phyloP scores from a whole-genome alignment of 2,797 vertebrate genomes.

The Geotrypetes seraphini region DNA sequence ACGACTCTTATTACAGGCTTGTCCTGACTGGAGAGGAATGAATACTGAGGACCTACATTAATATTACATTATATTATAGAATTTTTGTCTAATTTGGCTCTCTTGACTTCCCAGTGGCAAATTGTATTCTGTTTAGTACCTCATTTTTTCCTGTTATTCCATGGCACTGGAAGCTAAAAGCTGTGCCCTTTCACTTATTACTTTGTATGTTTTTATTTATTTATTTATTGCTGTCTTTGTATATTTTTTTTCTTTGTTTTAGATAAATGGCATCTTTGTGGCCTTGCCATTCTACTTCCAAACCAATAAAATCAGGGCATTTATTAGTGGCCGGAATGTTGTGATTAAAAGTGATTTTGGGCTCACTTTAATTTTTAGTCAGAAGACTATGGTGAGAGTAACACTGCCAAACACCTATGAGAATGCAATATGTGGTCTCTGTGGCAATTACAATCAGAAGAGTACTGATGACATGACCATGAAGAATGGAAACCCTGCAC shows the following conservation, averaged over 20 bases:
- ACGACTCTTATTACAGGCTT: too few relatives aligned
- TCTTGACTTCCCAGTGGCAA: too few relatives aligned
- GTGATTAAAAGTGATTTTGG: constrained; percentile 46
- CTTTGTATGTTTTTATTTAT: too few relatives aligned
- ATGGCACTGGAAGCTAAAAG: too few relatives aligned
- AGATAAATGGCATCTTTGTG: constrained; percentile 45
- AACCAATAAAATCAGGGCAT: constrained; percentile 28
- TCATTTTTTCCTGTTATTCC: too few relatives aligned
- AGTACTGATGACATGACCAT: constrained; percentile 42
- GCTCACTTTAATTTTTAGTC: constrained; percentile 46
- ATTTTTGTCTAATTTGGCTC: too few relatives aligned
- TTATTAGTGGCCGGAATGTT: constrained; percentile 20
- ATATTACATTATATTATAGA: too few relatives aligned
- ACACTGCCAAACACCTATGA: constrained; percentile 41
- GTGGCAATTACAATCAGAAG: constrained; percentile 46
- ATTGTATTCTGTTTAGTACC: too few relatives aligned
- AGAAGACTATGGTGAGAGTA: constrained; percentile 31
- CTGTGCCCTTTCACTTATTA: too few relatives aligned
- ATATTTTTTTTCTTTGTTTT: neutral
- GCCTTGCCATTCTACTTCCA: constrained; percentile 41
- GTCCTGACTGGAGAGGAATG: too few relatives aligned
- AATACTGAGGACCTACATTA: too few relatives aligned
- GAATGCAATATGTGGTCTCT: constrained; percentile 49
- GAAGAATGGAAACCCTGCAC: constrained; percentile 8
- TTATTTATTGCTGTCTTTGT: too few relatives aligned